These are phyloP conservation scores for Megalops atlanticus DNA, from an alignment of 2,113 vertebrate genomes.

Conservation along the genomic window DNA sequence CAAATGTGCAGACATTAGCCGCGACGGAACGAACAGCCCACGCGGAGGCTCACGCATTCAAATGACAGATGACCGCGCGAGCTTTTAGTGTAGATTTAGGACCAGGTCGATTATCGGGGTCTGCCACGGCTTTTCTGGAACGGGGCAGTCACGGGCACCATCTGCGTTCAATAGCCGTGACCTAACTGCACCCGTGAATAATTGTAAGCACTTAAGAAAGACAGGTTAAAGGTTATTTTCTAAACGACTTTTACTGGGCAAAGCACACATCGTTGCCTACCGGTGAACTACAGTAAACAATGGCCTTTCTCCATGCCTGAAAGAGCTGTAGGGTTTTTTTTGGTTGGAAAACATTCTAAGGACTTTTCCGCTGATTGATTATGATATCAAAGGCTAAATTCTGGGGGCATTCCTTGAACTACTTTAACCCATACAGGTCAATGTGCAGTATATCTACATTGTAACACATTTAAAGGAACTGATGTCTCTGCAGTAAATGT, in stretches of 20 bases:
- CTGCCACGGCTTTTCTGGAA: neutral
- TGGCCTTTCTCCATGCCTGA: neutral
- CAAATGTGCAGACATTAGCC: constrained; percentile 47
- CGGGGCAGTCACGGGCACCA: constrained; percentile 18
- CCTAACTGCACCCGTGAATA: constrained; percentile 21
- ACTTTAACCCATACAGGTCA: too few species aligned
- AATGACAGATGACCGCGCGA: neutral
- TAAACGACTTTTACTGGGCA: constrained; percentile 36
- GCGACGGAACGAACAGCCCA: constrained; percentile 35
- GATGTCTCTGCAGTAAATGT: too few species aligned
- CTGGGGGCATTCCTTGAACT: too few species aligned
- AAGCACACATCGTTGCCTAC: constrained; percentile 7
- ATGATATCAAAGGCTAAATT: too few species aligned
- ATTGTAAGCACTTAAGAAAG: constrained; percentile 49
- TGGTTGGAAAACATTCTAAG: neutral
- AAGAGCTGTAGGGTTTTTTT: neutral
- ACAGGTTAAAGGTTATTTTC: constrained; percentile 46
- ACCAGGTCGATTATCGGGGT: neutral
- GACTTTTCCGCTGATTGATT: neutral
- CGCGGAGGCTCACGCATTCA: constrained; percentile 14
- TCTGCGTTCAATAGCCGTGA: constrained; percentile 53
- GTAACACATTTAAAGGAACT: too few species aligned
- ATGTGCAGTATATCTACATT: too few species aligned
- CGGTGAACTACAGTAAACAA: neutral
- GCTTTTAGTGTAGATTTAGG: neutral